phyloP scores from a whole-genome alignment of 2,113 vertebrate genomes.

The Mormyrus iriodes region DNA sequence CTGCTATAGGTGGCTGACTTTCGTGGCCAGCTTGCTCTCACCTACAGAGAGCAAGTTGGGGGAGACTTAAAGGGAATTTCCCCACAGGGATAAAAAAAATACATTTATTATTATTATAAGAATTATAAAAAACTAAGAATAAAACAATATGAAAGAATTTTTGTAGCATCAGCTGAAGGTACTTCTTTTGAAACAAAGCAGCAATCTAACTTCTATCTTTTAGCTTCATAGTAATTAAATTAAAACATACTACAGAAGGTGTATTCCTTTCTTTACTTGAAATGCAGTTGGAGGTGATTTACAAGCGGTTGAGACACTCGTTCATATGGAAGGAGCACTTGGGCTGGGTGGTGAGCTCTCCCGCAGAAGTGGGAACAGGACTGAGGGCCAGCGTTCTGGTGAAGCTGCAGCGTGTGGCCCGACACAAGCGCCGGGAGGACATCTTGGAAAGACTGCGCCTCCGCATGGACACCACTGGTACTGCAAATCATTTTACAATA shows the following conservation, averaged over 20 bases:
- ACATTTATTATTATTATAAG: too few relatives aligned
- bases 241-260: not conserved
- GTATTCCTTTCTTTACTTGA: not conserved
- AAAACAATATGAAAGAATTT: not conserved
- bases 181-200: not conserved
- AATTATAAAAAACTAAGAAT: not conserved
- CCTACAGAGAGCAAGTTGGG: too few relatives aligned
- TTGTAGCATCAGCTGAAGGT: not conserved
- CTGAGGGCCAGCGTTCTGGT: conserved; percentile 46
- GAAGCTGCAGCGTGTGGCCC: conserved; percentile 43
- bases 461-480: conserved; percentile 46
- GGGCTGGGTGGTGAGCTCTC: conserved; percentile 61
- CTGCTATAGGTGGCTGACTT: too few relatives aligned
- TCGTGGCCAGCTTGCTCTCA: too few relatives aligned
- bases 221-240: not conserved
- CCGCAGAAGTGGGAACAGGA: conserved; percentile 60
- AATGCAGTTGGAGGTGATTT: conserved; percentile 48
- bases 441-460: conserved; percentile 56
- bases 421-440: conserved; percentile 42
- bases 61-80: too few relatives aligned
- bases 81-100: too few relatives aligned
- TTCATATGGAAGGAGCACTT: conserved; percentile 60
- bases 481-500: not conserved
- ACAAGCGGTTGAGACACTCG: conserved; percentile 41
- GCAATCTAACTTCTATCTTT: not conserved